Evolutionary conservation across 2,113 vertebrate species (phyloP).

Genomic region (Colaptes auratus): DNA sequence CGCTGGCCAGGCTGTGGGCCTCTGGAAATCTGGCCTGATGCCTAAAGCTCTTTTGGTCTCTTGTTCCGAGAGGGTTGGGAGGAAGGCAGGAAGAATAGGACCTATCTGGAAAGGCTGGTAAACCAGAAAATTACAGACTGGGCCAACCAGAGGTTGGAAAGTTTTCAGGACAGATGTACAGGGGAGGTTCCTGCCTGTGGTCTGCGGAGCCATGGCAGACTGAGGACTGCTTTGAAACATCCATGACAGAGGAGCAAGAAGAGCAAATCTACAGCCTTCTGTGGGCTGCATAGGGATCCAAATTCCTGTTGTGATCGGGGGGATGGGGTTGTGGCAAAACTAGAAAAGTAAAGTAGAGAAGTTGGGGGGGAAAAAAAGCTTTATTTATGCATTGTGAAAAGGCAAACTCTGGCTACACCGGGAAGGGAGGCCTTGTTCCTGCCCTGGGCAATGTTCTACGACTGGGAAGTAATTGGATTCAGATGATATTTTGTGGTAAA

Average conservation of each 20-base stretch:
- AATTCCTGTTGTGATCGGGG: not conserved
- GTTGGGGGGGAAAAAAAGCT: not conserved
- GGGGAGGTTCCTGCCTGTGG: not conserved
- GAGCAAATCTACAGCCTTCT: not conserved
- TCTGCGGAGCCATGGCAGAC: not conserved
- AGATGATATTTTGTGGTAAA: slow-evolving; percentile 27
- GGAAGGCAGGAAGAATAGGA: not conserved
- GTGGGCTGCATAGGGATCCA: not conserved
- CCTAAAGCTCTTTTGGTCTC: not conserved
- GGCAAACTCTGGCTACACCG: not conserved
- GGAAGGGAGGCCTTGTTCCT: not conserved
- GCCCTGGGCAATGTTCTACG: not conserved
- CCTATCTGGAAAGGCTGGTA: not conserved
- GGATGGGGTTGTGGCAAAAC: not conserved
- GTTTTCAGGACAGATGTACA: not conserved
- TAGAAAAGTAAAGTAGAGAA: not conserved
- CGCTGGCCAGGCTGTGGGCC: not conserved
- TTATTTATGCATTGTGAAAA: not conserved
- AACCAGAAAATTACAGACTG: not conserved
- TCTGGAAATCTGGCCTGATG: slow-evolving; percentile 14
- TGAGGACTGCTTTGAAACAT: not conserved
- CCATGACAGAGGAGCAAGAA: not conserved
- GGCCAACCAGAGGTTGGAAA: not conserved
- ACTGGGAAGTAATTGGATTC: slow-evolving; percentile 34
- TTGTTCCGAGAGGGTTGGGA: not conserved